Base-by-base conservation (phyloP, 2,113 vertebrate genomes). In the Phrynosoma platyrhinos region DNA sequence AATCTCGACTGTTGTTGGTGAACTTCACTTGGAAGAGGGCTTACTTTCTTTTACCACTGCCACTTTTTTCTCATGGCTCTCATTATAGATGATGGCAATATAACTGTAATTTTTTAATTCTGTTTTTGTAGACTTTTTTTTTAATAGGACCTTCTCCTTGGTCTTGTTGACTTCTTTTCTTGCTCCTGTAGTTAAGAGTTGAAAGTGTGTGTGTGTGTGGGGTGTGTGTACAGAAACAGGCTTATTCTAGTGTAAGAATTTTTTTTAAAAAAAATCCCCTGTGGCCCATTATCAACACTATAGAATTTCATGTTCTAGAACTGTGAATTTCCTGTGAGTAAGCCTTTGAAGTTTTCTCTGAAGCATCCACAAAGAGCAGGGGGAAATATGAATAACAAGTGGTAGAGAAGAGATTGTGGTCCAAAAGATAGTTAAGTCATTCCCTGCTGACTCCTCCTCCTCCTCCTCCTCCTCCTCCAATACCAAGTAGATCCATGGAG, bases 81-180 rank as follows among this genome's bases (percentile, higher is more conserved):
- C 12, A 74, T 79, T 69, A 53, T n/a, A 16, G 80, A 78, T 5
- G 52, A 30, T 18, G 14, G 58, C 40, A 52, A 81, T 42, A 55
- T 9, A 4, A 62, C 3, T 32, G 8, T 40, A 68, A 53, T 47
- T 76, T 72, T 68, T 85, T 81, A 0, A 86, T 77, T 66, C 84
- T 25, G 2, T 21, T 88, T 9, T 13, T 69, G 40, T 66, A 2
- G 25, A 30, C 1, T 89, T 36, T 36, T 36, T 52, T 74, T 3
- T 0, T 1, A 83, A 1, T 2, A 52, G 13, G 4, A 0, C 76
- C 62, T 0, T 1, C 0, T 0, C 0, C 0, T 0, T 2, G 85
- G 0, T 10, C 1, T 53, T 47, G 1, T 9, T 42, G 2, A 52
- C 5, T 9, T 88, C 89, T 14, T 91, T 2, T 79, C 36, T 88